Evolutionary conservation across 2,888 invertebrate genomes (phyloP).

Genomic region (Hirtodrosophila confusa): DNA sequence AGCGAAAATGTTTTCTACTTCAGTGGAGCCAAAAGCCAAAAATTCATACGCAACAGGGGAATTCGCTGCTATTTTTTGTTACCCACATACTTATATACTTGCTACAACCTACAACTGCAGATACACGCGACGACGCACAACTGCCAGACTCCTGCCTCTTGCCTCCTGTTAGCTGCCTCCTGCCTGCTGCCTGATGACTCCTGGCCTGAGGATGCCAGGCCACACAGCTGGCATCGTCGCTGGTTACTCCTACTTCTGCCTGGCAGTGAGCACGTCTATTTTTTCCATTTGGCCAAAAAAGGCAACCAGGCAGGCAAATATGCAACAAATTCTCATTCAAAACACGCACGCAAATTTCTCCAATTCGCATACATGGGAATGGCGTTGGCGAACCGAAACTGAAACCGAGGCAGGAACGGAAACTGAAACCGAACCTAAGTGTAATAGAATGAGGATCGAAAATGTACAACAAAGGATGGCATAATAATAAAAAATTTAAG

Average conservation of each 20-base stretch:
- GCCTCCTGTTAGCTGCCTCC: neutral
- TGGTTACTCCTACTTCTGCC: conserved; percentile 25
- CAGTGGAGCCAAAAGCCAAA: conserved; percentile 72
- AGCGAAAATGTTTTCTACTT: conserved; percentile 81
- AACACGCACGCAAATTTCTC: conserved; percentile 81
- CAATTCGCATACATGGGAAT: conserved; percentile 72
- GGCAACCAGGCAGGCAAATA: conserved; percentile 69
- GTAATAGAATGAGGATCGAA: conserved; percentile 80
- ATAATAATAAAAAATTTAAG: conserved; percentile 79
- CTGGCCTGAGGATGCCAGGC: neutral
- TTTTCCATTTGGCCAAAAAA: conserved; percentile 72
- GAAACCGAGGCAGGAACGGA: conserved; percentile 15
- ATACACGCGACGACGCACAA: conserved; percentile 38
- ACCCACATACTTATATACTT: conserved; percentile 22
- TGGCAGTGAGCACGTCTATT: conserved; percentile 68
- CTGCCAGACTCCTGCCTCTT: conserved; percentile 2
- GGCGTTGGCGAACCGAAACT: conserved; percentile 39
- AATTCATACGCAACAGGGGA: conserved; percentile 81
- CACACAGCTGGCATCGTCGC: conserved; percentile 41
- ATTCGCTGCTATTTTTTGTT: conserved; percentile 44
- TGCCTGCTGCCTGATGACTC: conserved; percentile 2
- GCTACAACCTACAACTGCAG: conserved; percentile 40
- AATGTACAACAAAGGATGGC: conserved; percentile 78
- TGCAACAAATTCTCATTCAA: conserved; percentile 81
- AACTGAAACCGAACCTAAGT: conserved; percentile 68